Evolutionary conservation across 2,888 invertebrate species (phyloP), one percentile per base, ranked within the genome.

Genomic region (Eledone cirrhosa): DNA sequence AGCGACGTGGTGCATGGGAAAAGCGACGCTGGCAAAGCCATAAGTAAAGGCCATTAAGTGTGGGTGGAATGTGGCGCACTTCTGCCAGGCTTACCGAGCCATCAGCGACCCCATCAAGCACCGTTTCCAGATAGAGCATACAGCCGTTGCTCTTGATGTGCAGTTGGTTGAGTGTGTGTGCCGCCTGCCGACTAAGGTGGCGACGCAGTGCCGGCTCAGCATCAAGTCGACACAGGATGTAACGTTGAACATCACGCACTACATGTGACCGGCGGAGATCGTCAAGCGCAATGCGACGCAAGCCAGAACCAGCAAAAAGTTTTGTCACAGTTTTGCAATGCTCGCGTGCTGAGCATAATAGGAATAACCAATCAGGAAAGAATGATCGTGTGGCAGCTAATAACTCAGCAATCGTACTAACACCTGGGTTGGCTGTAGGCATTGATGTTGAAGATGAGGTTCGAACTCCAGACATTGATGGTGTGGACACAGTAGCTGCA

Each of bases 1-100:
- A 97, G 81, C 87, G 88, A 94, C 90, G 96, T 41, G 41, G 41
- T 8, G 41, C 41, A 94, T 96, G 94, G 82, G 95, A 96, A 89
- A 98, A 97, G 41, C 98, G 93, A 77, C 97, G 93, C 90, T 98
- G 97, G 86, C 97, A 97, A 82, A 98, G 93, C 95, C 98, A 98
- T 83, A 98, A 92, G 88, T 97, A 98, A 29, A 98, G 92, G 0
- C 98, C 98, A 89, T 98, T 98, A 33, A 98, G 92, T 0, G 98
- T 98, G 13, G 97, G 97, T 0, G 98, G 98, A 77, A 98, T 98
- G 88, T 98, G 95, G 33, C 95, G 93, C 31, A 98, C 96, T 96
- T 90, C 90, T 0, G 97, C 93, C 48, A 98, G 92, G 14, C 96
- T 96, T 84, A 98, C 96, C 89, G 97, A 97, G 79, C 95, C 96